phyloP scores from a whole-genome alignment of 2,888 invertebrate genomes.

The Tetramorium bicarinatum region DNA sequence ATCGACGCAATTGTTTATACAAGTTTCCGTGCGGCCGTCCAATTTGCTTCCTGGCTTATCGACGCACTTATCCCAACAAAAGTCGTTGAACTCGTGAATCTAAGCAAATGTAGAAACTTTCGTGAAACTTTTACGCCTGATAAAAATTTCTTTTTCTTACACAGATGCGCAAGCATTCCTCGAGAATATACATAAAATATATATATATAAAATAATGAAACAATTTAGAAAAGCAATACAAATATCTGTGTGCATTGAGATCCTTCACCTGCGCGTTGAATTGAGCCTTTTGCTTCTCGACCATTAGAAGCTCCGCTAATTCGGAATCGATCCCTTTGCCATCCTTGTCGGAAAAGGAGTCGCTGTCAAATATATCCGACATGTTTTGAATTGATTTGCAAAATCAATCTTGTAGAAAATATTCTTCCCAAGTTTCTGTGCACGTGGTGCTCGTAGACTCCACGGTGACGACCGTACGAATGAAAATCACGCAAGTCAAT shows the following conservation, averaged over 20 bases:
- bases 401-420: neutral
- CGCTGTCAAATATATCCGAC: constrained; percentile 79
- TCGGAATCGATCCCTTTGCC: constrained; percentile 89
- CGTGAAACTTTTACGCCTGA: neutral
- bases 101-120: constrained; percentile 85
- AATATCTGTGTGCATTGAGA: constrained; percentile 19
- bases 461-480: neutral
- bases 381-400: constrained; percentile 67
- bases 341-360: constrained; percentile 79
- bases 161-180: neutral
- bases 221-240: too few species aligned
- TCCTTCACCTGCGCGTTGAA: constrained; percentile 94
- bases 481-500: neutral
- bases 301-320: constrained; percentile 93
- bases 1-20: constrained; percentile 96
- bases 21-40: constrained; percentile 95
- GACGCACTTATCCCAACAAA: constrained; percentile 98
- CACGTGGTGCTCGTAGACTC: neutral
- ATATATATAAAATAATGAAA: too few species aligned
- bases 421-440: neutral
- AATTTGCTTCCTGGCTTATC: constrained; percentile 96
- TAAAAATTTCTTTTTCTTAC: neutral
- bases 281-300: constrained; percentile 96
- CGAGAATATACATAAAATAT: neutral
- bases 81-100: constrained; percentile 97